phyloP scores from a whole-genome alignment of 2,113 vertebrate species.

The Cavia aperea region DNA sequence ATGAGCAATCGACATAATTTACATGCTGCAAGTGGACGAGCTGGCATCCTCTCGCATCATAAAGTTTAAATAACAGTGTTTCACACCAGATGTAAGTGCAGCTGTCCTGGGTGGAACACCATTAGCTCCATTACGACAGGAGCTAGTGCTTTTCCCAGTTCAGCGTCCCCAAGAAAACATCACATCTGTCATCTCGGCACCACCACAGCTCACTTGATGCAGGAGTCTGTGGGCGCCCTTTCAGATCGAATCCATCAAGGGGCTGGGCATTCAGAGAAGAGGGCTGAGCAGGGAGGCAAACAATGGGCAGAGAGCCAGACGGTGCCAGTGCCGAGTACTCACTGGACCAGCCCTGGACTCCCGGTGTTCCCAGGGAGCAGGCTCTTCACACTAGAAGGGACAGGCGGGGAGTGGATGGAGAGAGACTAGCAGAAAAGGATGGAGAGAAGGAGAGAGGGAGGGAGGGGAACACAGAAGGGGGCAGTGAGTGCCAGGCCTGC shows the following conservation, averaged over 20 bases:
- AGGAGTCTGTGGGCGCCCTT: slow-evolving; percentile 35
- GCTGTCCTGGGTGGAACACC: slow-evolving; percentile 76
- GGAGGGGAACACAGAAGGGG: neutral
- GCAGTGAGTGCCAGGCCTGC: neutral
- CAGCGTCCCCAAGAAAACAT: slow-evolving; percentile 62
- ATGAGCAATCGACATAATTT: slow-evolving; percentile 80
- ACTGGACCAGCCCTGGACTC: neutral
- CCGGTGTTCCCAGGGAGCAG: neutral
- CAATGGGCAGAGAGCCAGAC: fast-evolving
- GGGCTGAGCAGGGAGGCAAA: neutral
- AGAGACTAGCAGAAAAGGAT: neutral
- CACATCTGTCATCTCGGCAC: slow-evolving; percentile 65
- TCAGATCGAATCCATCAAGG: slow-evolving; percentile 48
- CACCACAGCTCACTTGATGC: slow-evolving; percentile 43
- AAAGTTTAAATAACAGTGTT: slow-evolving; percentile 86
- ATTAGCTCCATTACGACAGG: slow-evolving; percentile 83
- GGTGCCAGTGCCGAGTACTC: fast-evolving
- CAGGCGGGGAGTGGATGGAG: neutral
- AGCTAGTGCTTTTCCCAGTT: slow-evolving; percentile 56
- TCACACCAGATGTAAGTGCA: slow-evolving; percentile 75
- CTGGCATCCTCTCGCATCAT: slow-evolving; percentile 79
- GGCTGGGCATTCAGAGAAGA: neutral
- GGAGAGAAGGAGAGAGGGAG: too few species aligned
- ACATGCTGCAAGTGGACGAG: slow-evolving; percentile 73
- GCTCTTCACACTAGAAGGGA: neutral